These are phyloP conservation scores for Ceratina calcarata DNA, from an alignment of 1,140 invertebrate species.

Conservation along the genomic window DNA sequence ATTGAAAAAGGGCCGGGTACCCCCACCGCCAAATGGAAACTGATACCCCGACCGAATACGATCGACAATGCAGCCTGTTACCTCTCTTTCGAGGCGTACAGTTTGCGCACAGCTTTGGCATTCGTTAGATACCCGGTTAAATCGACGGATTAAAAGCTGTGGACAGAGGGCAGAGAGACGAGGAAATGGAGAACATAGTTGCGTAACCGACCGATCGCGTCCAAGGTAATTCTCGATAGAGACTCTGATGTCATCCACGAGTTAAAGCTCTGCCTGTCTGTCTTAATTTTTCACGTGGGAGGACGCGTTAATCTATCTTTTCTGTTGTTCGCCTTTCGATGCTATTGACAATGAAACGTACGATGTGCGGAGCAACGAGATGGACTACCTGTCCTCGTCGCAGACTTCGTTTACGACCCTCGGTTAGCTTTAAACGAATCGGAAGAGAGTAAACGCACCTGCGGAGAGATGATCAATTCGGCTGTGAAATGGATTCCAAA, in stretches of 20 bases:
- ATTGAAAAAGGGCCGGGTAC: constrained; percentile 68
- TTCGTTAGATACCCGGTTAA: constrained; percentile 26
- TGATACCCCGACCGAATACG: constrained; percentile 60
- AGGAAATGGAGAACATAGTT: constrained; percentile 16
- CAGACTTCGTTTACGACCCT: too few relatives aligned
- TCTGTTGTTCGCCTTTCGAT: background rate
- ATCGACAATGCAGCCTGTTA: constrained; percentile 54
- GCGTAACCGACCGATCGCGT: background rate
- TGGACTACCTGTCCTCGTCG: too few relatives aligned
- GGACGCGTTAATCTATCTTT: background rate
- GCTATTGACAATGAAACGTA: too few relatives aligned
- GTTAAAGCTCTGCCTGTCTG: background rate
- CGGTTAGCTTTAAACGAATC: too few relatives aligned
- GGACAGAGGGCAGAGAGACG: background rate
- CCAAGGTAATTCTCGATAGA: constrained; percentile 23
- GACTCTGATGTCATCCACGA: constrained; percentile 10
- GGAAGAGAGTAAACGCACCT: background rate
- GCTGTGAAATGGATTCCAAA: background rate
- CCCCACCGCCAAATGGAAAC: constrained; percentile 43
- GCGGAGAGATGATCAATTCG: background rate
- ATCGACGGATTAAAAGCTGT: constrained; percentile 38
- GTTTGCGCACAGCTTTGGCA: background rate
- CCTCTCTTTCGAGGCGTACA: constrained; percentile 5
- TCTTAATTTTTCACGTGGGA: constrained; percentile 22
- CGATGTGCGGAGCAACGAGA: too few relatives aligned